phyloP scores from a whole-genome alignment of 2,113 vertebrate species.

The Delphinus delphis region DNA sequence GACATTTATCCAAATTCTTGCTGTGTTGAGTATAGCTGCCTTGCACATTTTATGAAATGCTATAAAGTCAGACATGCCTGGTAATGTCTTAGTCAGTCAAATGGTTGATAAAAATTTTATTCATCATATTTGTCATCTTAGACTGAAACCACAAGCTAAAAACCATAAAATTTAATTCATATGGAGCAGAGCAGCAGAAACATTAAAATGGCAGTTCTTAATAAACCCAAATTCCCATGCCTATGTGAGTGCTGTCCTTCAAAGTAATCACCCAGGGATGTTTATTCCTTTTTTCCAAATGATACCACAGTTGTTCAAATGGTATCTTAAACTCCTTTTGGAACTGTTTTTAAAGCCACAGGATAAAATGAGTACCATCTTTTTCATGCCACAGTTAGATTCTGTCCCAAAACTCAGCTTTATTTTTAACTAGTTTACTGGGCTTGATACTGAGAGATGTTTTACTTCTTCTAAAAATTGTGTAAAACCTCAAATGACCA shows the following conservation, averaged over 20 bases:
- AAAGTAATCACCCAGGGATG: neutral
- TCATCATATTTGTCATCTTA: neutral
- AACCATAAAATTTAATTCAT: neutral
- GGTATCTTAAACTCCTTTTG: neutral
- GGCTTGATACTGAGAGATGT: neutral
- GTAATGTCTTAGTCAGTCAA: neutral
- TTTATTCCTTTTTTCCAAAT: neutral
- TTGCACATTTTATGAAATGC: neutral
- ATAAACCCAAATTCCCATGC: neutral
- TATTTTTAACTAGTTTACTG: neutral
- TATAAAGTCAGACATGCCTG: neutral
- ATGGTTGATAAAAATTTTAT: neutral
- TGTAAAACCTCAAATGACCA: neutral
- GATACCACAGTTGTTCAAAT: neutral
- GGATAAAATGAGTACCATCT: neutral
- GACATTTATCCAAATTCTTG: neutral
- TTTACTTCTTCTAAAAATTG: neutral
- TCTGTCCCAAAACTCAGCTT: neutral
- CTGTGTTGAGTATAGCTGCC: neutral
- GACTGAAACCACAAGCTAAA: neutral
- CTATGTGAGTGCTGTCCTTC: neutral
- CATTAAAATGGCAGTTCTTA: constrained; percentile 25
- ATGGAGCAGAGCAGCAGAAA: neutral
- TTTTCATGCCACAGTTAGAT: neutral
- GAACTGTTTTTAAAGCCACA: neutral